These are phyloP conservation scores for Etheostoma cragini DNA, from an alignment of 2,113 vertebrate genomes.

Conservation along the genomic window DNA sequence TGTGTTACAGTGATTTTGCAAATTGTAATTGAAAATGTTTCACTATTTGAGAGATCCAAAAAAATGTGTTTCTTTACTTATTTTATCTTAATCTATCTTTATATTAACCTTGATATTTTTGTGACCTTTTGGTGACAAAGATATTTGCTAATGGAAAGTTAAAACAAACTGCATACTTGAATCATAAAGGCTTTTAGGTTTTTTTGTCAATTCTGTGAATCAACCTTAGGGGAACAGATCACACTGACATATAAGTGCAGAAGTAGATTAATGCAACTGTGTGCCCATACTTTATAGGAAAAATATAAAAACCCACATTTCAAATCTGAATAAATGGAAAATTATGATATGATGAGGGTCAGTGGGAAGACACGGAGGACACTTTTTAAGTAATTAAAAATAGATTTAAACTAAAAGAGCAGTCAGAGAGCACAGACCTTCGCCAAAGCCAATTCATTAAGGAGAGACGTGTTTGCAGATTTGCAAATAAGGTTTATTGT, in stretches of 20 bases:
- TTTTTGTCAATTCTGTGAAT: slow-evolving; percentile 4
- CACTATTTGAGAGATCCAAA: slow-evolving; percentile 6
- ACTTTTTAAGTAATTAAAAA: not conserved
- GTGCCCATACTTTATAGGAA: slow-evolving; percentile 1
- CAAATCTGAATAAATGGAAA: slow-evolving; percentile 1
- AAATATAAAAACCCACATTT: not conserved
- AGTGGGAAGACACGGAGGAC: not conserved
- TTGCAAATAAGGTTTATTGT: too few relatives aligned
- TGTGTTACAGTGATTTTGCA: not conserved
- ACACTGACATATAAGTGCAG: not conserved
- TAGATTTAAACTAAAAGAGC: not conserved
- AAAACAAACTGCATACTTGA: slow-evolving; percentile 18
- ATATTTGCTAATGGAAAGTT: slow-evolving; percentile 16
- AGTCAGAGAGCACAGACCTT: too few relatives aligned
- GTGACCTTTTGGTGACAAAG: slow-evolving; percentile 8
- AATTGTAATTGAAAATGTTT: slow-evolving; percentile 10
- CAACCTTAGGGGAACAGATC: slow-evolving; percentile 13
- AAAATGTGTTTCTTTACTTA: not conserved
- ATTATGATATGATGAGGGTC: slow-evolving; percentile 9
- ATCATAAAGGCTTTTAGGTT: slow-evolving; percentile 10
- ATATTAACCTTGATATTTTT: not conserved
- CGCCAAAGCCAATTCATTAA: too few relatives aligned
- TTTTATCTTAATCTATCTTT: slow-evolving; percentile 16
- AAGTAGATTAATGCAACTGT: not conserved
- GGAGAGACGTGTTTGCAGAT: too few relatives aligned